These are phyloP conservation scores for Blastobasis adustella DNA, from an alignment of 2,888 invertebrate species.

Conservation along the genomic window DNA sequence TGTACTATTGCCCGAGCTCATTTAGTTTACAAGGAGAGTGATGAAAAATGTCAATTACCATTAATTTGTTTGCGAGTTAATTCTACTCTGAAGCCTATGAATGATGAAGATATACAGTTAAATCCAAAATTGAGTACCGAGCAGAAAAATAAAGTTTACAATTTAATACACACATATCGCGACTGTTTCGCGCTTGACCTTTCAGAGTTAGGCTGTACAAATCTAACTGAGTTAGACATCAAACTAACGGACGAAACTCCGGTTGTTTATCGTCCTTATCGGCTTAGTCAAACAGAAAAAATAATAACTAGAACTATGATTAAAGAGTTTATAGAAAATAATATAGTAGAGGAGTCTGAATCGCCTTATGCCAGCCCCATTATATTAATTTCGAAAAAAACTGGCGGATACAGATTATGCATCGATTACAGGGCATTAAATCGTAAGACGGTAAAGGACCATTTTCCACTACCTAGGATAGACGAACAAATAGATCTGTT, in stretches of 20 bases:
- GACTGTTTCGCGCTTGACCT: constrained; percentile 1
- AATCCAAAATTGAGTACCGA: neutral
- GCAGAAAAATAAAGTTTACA: neutral
- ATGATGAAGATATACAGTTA: neutral
- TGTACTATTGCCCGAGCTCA: neutral
- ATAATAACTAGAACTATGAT: constrained; percentile 12
- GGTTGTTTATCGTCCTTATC: constrained; percentile 1
- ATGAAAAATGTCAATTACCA: neutral
- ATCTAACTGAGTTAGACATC: neutral
- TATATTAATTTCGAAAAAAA: constrained; percentile 7
- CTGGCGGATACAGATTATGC: constrained; percentile 4
- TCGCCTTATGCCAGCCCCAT: constrained; percentile 11
- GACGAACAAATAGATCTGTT: constrained; percentile 11
- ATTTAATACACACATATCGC: constrained; percentile 1
- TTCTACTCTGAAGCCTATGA: neutral
- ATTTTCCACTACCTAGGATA: constrained; percentile 10
- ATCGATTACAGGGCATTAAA: constrained; percentile 10
- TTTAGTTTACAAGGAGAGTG: neutral
- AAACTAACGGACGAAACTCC: constrained; percentile 1
- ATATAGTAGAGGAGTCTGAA: constrained; percentile 5
- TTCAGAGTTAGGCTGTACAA: constrained; percentile 2
- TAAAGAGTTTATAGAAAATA: constrained; percentile 3
- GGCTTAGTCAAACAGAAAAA: constrained; percentile 9
- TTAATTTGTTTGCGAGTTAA: neutral
- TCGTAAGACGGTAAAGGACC: constrained; percentile 9